Evolutionary conservation across 2,888 invertebrate species (phyloP).

Genomic region (Rhaphigaster nebulosa): DNA sequence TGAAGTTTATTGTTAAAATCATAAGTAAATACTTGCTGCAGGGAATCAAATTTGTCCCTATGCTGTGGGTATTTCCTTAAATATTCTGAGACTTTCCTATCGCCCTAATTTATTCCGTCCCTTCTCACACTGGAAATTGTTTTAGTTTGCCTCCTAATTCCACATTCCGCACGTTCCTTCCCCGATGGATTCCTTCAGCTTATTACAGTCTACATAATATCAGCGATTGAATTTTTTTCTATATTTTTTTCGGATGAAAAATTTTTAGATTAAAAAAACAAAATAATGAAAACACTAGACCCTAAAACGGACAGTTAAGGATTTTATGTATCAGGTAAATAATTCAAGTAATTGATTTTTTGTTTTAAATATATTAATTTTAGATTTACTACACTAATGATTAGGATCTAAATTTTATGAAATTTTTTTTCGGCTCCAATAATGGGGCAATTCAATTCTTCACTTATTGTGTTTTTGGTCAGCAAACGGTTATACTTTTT

Average conservation of each 20-base stretch:
- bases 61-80: not conserved
- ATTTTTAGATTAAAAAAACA: not conserved
- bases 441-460: no score
- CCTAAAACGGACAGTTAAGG: no score
- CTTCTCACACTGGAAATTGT: conserved; percentile 23
- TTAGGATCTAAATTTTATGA: no score
- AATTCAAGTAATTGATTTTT: no score
- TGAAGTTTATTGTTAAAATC: no score
- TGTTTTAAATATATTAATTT: no score
- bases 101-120: not conserved
- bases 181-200: not conserved
- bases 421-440: no score
- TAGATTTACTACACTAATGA: no score
- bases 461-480: no score
- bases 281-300: not conserved
- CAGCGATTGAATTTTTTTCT: not conserved
- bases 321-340: no score
- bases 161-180: not conserved
- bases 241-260: not conserved
- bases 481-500: no score
- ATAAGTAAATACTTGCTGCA: not conserved
- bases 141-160: conserved; percentile 5
- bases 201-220: not conserved
- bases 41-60: not conserved
- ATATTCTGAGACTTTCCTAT: not conserved